Conservation (phyloP, 2,888 invertebrate species). For the Acanthosepion esculentum region DNA sequence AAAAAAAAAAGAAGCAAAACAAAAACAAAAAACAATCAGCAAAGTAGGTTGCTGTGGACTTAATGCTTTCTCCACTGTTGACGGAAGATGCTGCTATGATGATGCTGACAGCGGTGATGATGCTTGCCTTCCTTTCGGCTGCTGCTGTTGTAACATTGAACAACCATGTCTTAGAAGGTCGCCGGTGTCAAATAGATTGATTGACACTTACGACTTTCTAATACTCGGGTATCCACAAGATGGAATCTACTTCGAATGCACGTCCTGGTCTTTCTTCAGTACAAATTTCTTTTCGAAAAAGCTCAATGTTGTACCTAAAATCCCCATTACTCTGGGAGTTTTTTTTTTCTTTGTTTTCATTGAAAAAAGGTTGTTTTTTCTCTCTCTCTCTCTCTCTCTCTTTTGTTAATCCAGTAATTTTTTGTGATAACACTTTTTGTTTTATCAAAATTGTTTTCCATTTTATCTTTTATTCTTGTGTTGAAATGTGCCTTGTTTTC, state of each 20-base stretch:
- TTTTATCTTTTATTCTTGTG: background rate
- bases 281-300: background rate
- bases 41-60: background rate
- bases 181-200: conserved; percentile 40
- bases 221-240: conserved; percentile 37
- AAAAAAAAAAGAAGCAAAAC: background rate
- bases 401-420: background rate
- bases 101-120: background rate
- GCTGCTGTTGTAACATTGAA: conserved; percentile 16
- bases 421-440: background rate
- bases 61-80: background rate
- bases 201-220: conserved; percentile 47
- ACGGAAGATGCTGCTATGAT: background rate
- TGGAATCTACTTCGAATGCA: background rate
- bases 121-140: background rate
- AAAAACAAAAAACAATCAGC: background rate
- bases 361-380: background rate
- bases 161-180: conserved; percentile 43
- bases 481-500: background rate
- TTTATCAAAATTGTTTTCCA: background rate
- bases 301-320: background rate
- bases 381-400: background rate
- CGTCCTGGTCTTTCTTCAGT: background rate
- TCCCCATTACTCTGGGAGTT: background rate
- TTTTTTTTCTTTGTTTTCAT: background rate